phyloP scores from a whole-genome alignment of 2,797 vertebrate species.

The Clarias laeviceps region DNA sequence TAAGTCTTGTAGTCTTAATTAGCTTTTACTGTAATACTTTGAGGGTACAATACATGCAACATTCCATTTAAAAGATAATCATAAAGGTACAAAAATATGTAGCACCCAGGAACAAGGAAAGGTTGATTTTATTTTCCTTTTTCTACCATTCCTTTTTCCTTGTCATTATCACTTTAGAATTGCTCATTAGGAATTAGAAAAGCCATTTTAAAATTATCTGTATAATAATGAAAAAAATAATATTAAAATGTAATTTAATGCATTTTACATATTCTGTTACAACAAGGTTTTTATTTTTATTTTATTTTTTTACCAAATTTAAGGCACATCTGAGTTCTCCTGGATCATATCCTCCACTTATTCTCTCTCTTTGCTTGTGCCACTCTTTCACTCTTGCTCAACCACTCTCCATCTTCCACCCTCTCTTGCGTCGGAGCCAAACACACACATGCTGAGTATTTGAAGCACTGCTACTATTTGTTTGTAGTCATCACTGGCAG shows the following conservation, averaged over 20 bases:
- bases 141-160: neutral
- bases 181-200: neutral
- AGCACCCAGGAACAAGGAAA: neutral
- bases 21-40: neutral
- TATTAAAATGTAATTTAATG: neutral
- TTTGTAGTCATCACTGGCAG: constrained; percentile 43
- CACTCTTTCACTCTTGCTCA: neutral
- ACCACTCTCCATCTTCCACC: constrained; percentile 2
- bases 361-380: constrained; percentile 17
- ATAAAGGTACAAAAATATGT: neutral
- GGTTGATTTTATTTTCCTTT: neutral
- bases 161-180: neutral
- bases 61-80: neutral
- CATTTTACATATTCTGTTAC: neutral
- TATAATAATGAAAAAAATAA: neutral
- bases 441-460: constrained; percentile 44
- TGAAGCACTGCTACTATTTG: constrained; percentile 49
- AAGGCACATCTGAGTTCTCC: constrained; percentile 1
- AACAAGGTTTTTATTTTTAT: too few relatives aligned
- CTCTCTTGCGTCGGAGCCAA: constrained; percentile 32
- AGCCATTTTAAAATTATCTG: too few relatives aligned
- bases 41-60: neutral
- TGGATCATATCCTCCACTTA: neutral
- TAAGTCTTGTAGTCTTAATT: neutral
- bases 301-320: neutral